Percentiles rank a stretch among this genome's conserved stretches.
Evolutionary conservation across 2,113 vertebrate species (phyloP).

Genomic region (Pan troglodytes): NHGRI_mPanTro3-v2.1_pri NC_072415.2:28144501-28145000

Average conservation of each 20-base stretch:
- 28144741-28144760: neutral
- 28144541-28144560: slow-evolving; percentile 1
- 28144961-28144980: neutral
- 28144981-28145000: neutral
- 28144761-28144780: neutral
- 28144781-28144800: neutral
- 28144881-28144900: neutral
- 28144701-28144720: neutral
- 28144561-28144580: neutral
- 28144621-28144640: neutral
- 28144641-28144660: neutral
- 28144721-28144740: neutral
- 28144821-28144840: neutral
- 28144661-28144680: neutral
- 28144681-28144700: neutral
- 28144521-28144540: neutral
- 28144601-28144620: slow-evolving; percentile 46
- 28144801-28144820: neutral
- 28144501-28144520: neutral
- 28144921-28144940: neutral
- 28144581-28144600: neutral
- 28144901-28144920: slow-evolving; percentile 40
- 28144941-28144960: neutral
- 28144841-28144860: neutral
- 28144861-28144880: slow-evolving; percentile 1